Evolutionary conservation across 2,113 vertebrate species (phyloP).

Genomic region (Ovis canadensis): DNA sequence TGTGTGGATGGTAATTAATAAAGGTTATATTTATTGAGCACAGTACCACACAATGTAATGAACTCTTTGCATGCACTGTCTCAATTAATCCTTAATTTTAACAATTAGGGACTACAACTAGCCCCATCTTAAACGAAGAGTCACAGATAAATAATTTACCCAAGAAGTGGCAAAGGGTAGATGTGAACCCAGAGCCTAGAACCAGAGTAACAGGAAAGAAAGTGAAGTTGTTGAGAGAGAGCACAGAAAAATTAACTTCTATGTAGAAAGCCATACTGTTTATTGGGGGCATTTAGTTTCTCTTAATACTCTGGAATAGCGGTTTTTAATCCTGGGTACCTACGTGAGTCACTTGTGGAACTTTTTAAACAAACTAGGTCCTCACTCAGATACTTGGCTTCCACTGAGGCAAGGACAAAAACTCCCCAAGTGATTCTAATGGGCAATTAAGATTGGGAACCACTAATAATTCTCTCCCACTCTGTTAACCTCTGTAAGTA

Average conservation of each 20-base stretch:
- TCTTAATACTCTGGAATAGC: not conserved
- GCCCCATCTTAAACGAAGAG: not conserved
- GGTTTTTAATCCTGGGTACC: not conserved
- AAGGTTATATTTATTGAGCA: not conserved
- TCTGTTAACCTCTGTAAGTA: not conserved
- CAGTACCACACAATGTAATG: not conserved
- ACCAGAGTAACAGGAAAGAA: not conserved
- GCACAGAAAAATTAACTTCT: not conserved
- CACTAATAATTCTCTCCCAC: not conserved
- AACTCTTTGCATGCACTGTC: not conserved
- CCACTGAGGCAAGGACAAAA: not conserved
- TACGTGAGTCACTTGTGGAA: not conserved
- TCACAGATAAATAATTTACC: not conserved
- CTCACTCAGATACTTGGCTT: not conserved
- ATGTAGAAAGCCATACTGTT: not conserved
- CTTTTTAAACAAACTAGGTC: not conserved
- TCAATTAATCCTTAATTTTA: conserved; percentile 33
- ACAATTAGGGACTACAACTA: not conserved
- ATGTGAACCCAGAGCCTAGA: conserved; percentile 17
- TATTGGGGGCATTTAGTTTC: not conserved
- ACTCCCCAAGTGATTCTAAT: not conserved
- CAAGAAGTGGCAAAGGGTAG: not conserved
- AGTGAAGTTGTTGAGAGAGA: not conserved
- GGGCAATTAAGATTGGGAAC: not conserved
- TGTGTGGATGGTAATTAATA: not conserved